Conservation (phyloP, 2,113 vertebrate species). For the Dipodomys ordii region DNA sequence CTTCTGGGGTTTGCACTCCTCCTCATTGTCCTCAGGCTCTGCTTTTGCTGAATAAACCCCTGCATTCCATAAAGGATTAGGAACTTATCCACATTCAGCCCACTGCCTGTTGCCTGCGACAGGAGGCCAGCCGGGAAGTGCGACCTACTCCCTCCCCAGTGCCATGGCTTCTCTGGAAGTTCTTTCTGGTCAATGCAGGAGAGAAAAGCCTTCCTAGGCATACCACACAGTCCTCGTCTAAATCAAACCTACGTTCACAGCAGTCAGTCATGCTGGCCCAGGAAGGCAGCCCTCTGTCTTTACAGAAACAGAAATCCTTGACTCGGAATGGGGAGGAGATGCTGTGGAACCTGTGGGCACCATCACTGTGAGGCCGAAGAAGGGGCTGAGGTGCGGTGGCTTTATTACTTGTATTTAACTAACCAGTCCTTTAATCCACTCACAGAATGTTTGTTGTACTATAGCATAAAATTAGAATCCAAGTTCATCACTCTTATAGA, state of each 20-base stretch:
- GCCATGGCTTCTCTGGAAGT: neutral
- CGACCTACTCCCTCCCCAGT: no score
- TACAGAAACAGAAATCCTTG: no score
- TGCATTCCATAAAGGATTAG: rapidly evolving
- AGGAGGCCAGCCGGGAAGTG: rapidly evolving
- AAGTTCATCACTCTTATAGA: no score
- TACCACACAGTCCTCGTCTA: neutral
- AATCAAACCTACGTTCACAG: neutral
- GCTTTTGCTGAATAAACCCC: neutral
- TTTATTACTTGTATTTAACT: neutral
- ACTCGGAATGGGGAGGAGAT: neutral
- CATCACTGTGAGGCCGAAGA: neutral
- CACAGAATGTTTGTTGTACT: neutral
- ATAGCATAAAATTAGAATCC: neutral
- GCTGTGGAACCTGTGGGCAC: neutral
- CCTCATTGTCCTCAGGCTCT: neutral
- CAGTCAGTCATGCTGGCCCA: neutral
- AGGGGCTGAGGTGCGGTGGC: rapidly evolving
- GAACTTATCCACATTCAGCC: rapidly evolving
- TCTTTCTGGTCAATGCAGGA: neutral
- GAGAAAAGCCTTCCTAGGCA: neutral
- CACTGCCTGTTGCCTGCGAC: rapidly evolving
- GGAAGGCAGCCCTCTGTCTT: rapidly evolving
- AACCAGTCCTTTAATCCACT: neutral
- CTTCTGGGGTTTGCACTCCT: neutral